phyloP scores from a whole-genome alignment of 2,797 vertebrate species.

The Coilia nasus region DNA sequence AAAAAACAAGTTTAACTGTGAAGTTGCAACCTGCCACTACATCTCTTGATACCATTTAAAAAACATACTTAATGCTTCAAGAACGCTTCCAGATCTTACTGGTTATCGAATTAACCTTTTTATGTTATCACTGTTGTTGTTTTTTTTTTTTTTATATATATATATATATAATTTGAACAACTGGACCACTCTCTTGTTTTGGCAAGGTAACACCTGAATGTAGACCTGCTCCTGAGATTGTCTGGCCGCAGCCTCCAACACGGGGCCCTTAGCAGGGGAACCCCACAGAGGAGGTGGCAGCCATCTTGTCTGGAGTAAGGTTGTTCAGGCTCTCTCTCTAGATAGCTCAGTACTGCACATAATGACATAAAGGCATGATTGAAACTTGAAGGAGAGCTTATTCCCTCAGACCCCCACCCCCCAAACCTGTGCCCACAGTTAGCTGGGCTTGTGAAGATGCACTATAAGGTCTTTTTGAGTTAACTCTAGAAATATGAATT shows the following conservation, averaged over 20 bases:
- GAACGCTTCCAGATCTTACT: constrained; percentile 4
- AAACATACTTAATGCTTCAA: constrained; percentile 22
- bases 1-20: constrained; percentile 62
- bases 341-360: constrained; percentile 57
- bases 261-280: neutral
- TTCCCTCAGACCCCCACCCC: neutral
- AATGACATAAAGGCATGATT: constrained; percentile 49
- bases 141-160: constrained; percentile 20
- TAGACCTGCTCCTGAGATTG: neutral
- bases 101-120: constrained; percentile 12
- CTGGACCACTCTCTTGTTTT: constrained; percentile 39
- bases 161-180: constrained; percentile 25
- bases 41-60: constrained; percentile 38
- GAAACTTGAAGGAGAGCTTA: constrained; percentile 37
- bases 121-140: neutral
- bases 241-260: neutral
- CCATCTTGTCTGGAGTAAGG: neutral
- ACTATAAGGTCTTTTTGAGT: neutral
- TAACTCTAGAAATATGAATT: constrained; percentile 1
- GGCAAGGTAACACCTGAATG: neutral
- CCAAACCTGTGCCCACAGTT: neutral
- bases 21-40: constrained; percentile 43
- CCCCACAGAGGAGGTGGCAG: neutral
- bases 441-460: neutral
- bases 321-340: neutral